Evolutionary conservation across 37 sponge, comb jelly and placozoan genomes (phyloP), one percentile per base, ranked within the genome.

Genomic region (Cliona cf. orientalis): DNA sequence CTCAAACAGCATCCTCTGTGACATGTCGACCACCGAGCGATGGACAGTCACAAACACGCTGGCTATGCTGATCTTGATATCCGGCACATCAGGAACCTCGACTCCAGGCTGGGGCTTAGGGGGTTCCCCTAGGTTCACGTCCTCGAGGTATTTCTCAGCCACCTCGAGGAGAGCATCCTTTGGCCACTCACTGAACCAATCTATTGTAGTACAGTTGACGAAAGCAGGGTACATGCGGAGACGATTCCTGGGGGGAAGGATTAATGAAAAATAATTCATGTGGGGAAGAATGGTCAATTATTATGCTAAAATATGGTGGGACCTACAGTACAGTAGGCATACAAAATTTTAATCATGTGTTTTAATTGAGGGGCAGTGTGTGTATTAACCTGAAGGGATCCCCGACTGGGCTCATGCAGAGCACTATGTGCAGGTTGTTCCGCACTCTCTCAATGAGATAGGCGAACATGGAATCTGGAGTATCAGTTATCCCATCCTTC

Each of bases 141-240:
- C 94, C 72, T 96, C 97, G 55, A 99, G 76, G 77, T 92, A 94
- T 63, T 89, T 83, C 80, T 94, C 91, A 0, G 97, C 97, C 65
- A 99, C 99, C 57, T 99, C 99, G 69, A 91, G 75, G 45, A 99
- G 90, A 71, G 99, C 99, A 58, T 99, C 99, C 42, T 84, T 92
- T 23, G 99, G 99, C 99, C 99, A 99, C 82, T 99, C 95, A 25
- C 77, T 80, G 72, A 99, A 99, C 99, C 97, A 96, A 86, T 99
- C 99, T 35, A 99, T 99, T 34, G 99, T 99, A 26, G 99, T 99
- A 75, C 99, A 99, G 93, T 94, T 99, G 42, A 96, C 95, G 79
- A 96, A 94, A 34, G 97, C 97, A 2, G 99, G 99, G 79, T 88
- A 99, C 93, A 90, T 90, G 14, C 99, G 90, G 49, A 99, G 59